These are phyloP conservation scores for Oceanodroma leucorhoa DNA, from an alignment of 2,797 vertebrate species.

Conservation along the genomic window DNA sequence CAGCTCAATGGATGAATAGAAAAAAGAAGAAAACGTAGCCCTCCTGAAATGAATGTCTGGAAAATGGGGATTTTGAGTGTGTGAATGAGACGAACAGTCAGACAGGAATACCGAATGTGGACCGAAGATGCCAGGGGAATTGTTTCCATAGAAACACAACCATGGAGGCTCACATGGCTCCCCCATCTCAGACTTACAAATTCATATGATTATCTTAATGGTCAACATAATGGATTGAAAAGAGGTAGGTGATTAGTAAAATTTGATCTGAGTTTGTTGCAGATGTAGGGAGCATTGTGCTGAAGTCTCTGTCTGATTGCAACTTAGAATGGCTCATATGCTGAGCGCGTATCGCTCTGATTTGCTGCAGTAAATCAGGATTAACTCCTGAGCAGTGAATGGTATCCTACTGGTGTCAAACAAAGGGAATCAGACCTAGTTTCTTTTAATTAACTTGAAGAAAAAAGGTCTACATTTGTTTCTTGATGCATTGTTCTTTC, in stretches of 20 bases:
- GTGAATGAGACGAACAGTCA: conserved; percentile 23
- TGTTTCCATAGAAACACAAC: conserved; percentile 69
- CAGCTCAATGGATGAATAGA: background rate
- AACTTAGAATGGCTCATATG: background rate
- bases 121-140: conserved; percentile 48
- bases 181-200: conserved; percentile 52
- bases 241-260: conserved; percentile 36
- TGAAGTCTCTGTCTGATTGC: background rate
- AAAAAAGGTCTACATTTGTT: background rate
- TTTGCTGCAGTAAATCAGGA: conserved; percentile 31
- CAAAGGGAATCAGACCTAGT: background rate
- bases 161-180: conserved; percentile 28
- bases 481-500: background rate
- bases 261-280: background rate
- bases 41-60: background rate
- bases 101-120: conserved; percentile 59
- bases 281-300: background rate
- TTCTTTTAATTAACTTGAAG: conserved; percentile 27
- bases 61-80: background rate
- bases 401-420: background rate
- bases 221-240: conserved; percentile 34
- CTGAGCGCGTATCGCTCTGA: background rate
- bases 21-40: background rate
- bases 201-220: conserved; percentile 48
- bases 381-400: background rate